Percentiles rank a stretch among this genome's conserved stretches.
These are phyloP conservation scores for Leptobrachium ailaonicum DNA, from an alignment of 2,113 vertebrate species.

Conservation along the genomic window DNA sequence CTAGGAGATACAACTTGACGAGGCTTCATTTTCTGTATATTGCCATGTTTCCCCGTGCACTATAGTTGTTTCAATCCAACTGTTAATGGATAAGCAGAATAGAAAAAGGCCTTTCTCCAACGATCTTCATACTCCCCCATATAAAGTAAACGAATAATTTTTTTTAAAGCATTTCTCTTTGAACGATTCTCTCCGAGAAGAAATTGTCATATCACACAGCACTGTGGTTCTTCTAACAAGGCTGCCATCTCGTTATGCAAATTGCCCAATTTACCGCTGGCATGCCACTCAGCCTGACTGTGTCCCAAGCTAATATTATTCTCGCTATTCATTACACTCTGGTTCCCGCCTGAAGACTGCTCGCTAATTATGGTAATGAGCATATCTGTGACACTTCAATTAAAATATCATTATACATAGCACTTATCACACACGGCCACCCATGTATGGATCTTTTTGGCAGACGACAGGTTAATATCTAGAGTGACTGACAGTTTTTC, in stretches of 20 bases:
- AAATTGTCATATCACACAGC: constrained; percentile 37
- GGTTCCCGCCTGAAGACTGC: constrained; percentile 43
- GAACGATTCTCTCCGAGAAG: background rate
- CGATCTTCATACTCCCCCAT: too few relatives aligned
- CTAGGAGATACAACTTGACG: too few relatives aligned
- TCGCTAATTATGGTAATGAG: constrained; percentile 47
- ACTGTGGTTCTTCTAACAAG: constrained; percentile 43
- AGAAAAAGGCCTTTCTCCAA: too few relatives aligned
- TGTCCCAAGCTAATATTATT: constrained; percentile 50
- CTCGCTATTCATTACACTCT: constrained; percentile 46
- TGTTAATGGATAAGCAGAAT: too few relatives aligned
- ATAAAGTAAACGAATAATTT: too few relatives aligned
- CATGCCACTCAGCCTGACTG: constrained; percentile 36
- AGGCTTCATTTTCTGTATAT: too few relatives aligned
- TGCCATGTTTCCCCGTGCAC: too few relatives aligned
- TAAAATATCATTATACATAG: constrained; percentile 49
- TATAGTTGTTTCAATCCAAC: too few relatives aligned
- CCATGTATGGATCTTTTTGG: constrained; percentile 11
- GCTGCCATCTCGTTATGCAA: constrained; percentile 49
- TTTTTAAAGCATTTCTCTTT: background rate
- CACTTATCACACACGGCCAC: constrained; percentile 37
- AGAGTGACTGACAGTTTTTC: constrained; percentile 4
- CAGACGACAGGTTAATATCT: constrained; percentile 30
- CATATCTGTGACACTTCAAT: constrained; percentile 49
- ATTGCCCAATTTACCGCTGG: constrained; percentile 49